Conservation (phyloP, 64 coral and sea anemone genomes). For the Porites australiensis region DNA sequence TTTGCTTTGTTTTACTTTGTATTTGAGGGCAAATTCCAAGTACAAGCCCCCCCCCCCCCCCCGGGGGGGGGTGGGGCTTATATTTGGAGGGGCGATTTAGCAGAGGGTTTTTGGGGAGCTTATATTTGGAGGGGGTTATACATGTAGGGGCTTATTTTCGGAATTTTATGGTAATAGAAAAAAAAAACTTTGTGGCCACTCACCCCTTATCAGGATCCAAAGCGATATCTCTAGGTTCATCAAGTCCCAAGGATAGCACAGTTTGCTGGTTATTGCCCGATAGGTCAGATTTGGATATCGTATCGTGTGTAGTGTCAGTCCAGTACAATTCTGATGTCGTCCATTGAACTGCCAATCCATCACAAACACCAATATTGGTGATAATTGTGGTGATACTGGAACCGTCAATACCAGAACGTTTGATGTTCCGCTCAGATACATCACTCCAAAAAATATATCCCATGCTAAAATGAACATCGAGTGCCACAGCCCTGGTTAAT, state of each 20-base stretch:
- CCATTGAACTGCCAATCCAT: slow-evolving; percentile 80
- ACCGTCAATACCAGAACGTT: slow-evolving; percentile 61
- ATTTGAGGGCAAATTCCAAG: too few relatives aligned
- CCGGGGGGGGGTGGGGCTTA: too few relatives aligned
- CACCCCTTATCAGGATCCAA: slow-evolving; percentile 53
- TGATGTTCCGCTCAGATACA: slow-evolving; percentile 7
- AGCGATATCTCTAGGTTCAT: slow-evolving; percentile 73
- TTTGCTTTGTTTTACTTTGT: too few relatives aligned
- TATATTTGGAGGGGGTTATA: too few relatives aligned
- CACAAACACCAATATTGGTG: slow-evolving; percentile 54
- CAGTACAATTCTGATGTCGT: slow-evolving; percentile 61
- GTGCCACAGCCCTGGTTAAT: slow-evolving; percentile 32
- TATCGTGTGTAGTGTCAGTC: slow-evolving; percentile 63
- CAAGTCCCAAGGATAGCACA: slow-evolving; percentile 43
- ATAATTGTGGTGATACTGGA: slow-evolving; percentile 23
- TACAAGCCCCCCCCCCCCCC: too few relatives aligned
- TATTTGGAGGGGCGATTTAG: too few relatives aligned
- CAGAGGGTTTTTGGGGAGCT: too few relatives aligned
- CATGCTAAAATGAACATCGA: slow-evolving; percentile 56
- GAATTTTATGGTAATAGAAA: too few relatives aligned
- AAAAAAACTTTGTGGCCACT: neutral
- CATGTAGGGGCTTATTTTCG: too few relatives aligned
- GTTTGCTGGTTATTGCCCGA: slow-evolving; percentile 33
- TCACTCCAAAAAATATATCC: slow-evolving; percentile 80
- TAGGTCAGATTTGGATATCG: slow-evolving; percentile 63